Base-by-base conservation (phyloP, 2,888 invertebrate genomes). In the Archaeoteleia sp. region DNA sequence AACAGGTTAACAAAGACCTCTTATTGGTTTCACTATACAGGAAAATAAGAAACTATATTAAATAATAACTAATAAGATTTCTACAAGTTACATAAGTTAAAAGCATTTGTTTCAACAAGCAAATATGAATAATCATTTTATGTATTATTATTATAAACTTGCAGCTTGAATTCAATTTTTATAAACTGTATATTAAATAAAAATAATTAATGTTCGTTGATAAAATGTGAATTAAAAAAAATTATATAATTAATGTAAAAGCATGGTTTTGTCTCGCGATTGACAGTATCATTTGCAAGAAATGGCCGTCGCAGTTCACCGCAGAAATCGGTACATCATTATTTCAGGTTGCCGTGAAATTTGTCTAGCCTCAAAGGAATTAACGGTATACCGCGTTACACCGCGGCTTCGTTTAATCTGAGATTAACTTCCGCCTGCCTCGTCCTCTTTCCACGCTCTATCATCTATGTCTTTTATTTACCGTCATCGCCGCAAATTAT, bases 371-470 rank as follows among this genome's bases (percentile, higher is more conserved):
- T 67, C 61, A 46, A 61, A 67, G 53, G 53, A 61, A 61, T 61
- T 61, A 61, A 67, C 67, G 67, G 67, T 67, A 67, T 60, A 60
- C 66, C 60, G 54, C 54, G 54, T 49, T 60, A 45, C 54, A 55
- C 60, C 9, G 60, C 48, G 53, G 58, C 45, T 53, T 43, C 67
- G 54, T 51, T 43, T 55, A 55, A 67, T 67, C 45, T 32, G 25
- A 60, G 60, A 61, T 67, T 55, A 61, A 67, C 67, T 67, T 67
- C 67, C 67, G 60, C 53, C 25, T 46, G 7, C 23, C 25, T 43
- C 54, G 55, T 23, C 39, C 49, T 48, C 48, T 12, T 62, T 60
- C 34, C 14, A 20, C 20, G 20, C 27, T 10, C 9, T 29, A n/a
- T 32, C n/a, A 17, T 9, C 20, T 1, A 17, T 9, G 5, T 14